Base-by-base conservation (phyloP, 2,888 invertebrate species). In the Drosophila testacea region DNA sequence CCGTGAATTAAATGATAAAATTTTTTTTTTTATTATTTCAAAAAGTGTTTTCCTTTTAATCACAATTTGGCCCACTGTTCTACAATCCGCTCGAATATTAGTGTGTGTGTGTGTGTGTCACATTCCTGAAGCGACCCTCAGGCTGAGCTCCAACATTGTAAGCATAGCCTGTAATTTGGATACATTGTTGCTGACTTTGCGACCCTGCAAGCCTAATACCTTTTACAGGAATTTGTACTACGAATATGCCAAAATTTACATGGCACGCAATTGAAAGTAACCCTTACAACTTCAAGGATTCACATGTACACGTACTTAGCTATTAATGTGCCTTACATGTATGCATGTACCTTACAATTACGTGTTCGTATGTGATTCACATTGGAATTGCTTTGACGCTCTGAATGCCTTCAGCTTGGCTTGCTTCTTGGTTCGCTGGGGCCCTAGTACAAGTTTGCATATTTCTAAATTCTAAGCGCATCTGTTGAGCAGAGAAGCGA, bases 191-290 rank as follows among this genome's bases (percentile, higher is more conserved):
- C 68, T 38, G 51, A 28, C 69, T 66, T 13, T 11, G 36, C 1
- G 22, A 46, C 64, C 61, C 91, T 91, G 91, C 11, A 47, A 73
- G 81, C 91, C 91, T 90, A 88, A 69, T 91, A 88, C 75, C 77
- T 90, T 91, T 91, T 91, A 91, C 91, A 91, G 91, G 85, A 90
- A 81, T 90, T 91, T 80, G 85, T 89, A 83, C 83, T 76, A 90
- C 88, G 86, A 82, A 77, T 68, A 83, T 82, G 79, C 55, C 73
- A 62, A 77, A 83, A 73, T 79, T 83, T 85, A 88, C 83, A 84
- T 79, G 86, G 41, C 66, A 75, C 66, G 59, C 70, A 55, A 64
- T 34, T 63, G 67, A 65, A 54, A 66, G 48, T 79, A 79, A 84
- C 83, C 84, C 87, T 83, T 86, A 79, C 82, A 77, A 70, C 66